Conservation (phyloP, 2,797 vertebrate genomes). For the Adrianichthys oophorus region DNA sequence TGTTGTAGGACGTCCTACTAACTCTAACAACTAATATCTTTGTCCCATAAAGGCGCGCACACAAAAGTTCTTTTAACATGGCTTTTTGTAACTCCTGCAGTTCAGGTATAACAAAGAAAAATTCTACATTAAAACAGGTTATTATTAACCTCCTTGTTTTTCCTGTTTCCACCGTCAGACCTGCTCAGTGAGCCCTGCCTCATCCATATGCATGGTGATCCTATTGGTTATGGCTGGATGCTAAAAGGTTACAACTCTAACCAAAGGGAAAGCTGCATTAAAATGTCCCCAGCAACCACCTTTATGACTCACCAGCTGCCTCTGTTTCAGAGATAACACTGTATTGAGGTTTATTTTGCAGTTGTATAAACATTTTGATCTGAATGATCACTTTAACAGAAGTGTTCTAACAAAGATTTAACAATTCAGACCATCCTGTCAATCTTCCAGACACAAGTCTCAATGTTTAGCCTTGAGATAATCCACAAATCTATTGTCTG, state of each 20-base stretch:
- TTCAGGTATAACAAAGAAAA: background rate
- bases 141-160: conserved; percentile 8
- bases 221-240: background rate
- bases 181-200: conserved; percentile 18
- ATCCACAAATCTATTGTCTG: conserved; percentile 54
- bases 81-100: background rate
- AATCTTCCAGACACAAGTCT: conserved; percentile 49
- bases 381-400: background rate
- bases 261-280: too few species aligned
- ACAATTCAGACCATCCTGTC: conserved; percentile 15
- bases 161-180: conserved; percentile 39
- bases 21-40: too few species aligned
- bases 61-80: too few species aligned
- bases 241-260: background rate
- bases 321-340: too few species aligned
- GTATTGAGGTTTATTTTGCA: too few species aligned
- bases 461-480: conserved; percentile 43
- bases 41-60: too few species aligned
- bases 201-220: background rate
- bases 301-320: too few species aligned
- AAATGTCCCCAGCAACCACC: too few species aligned
- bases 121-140: background rate
- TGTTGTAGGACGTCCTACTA: too few species aligned
- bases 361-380: background rate
- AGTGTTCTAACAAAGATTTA: background rate